Conservation (phyloP, 2,113 vertebrate genomes). For the Cettia cetti region DNA sequence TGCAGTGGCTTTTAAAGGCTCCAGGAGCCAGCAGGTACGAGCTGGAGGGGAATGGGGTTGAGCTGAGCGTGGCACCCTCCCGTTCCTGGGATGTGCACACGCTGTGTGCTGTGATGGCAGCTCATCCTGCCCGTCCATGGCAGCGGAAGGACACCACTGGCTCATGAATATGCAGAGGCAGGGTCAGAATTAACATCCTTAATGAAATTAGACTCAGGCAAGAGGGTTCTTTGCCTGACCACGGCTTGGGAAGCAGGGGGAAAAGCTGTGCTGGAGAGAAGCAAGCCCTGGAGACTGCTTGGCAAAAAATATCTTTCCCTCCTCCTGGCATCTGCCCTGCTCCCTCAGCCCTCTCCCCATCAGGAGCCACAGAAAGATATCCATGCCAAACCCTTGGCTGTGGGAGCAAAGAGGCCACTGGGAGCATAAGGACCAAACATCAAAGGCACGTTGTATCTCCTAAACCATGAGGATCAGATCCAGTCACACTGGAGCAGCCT, state of each 20-base stretch:
- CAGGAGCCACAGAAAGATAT: neutral
- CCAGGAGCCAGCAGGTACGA: neutral
- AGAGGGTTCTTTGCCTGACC: neutral
- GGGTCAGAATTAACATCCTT: slow-evolving; percentile 58
- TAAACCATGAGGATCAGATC: neutral
- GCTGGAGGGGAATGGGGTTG: neutral
- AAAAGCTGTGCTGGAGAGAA: neutral
- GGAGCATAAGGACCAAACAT: rapidly evolving
- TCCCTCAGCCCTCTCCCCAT: neutral
- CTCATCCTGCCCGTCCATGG: neutral
- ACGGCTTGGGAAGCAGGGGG: neutral
- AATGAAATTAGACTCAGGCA: slow-evolving; percentile 17
- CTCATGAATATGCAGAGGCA: slow-evolving; percentile 50
- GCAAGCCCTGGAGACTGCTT: neutral
- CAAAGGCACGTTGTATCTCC: rapidly evolving
- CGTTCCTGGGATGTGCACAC: neutral
- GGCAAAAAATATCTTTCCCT: neutral
- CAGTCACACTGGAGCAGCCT: rapidly evolving
- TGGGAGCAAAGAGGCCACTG: neutral
- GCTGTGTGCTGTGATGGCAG: neutral
- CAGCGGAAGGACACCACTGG: neutral
- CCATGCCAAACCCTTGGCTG: rapidly evolving
- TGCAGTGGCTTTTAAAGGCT: neutral
- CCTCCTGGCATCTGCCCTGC: neutral
- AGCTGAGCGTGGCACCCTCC: neutral